phyloP scores from a whole-genome alignment of 2,797 vertebrate genomes.

The Hirundo rustica region DNA sequence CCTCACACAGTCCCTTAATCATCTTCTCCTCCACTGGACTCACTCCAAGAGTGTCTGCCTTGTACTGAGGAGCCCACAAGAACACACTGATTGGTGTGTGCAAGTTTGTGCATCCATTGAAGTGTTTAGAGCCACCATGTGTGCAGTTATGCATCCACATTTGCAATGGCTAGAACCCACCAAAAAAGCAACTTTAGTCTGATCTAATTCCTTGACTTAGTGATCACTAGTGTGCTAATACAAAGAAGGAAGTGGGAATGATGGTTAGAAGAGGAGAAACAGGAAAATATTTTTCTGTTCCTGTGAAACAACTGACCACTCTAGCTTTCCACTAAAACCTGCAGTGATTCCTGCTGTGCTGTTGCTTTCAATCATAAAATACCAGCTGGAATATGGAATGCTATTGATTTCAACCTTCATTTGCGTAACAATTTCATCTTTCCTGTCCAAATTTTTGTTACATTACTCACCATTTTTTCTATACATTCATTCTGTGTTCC shows the following conservation, averaged over 20 bases:
- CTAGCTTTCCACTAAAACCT: background rate
- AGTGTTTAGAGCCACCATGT: background rate
- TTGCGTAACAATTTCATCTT: background rate
- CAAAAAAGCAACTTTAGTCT: background rate
- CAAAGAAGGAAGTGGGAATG: background rate
- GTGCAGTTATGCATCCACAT: background rate
- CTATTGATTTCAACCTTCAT: background rate
- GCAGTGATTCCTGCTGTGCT: background rate
- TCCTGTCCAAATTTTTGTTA: background rate
- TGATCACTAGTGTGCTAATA: background rate
- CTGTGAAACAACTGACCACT: background rate
- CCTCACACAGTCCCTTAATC: background rate
- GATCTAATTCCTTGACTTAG: background rate
- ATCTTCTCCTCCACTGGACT: background rate
- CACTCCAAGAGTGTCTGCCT: background rate
- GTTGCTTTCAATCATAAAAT: background rate
- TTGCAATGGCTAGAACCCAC: background rate
- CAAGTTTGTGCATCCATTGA: background rate
- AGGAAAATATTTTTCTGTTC: background rate
- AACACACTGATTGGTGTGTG: background rate
- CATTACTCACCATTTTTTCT: background rate
- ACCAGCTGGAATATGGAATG: background rate
- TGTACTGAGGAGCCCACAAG: background rate
- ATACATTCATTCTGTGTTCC: background rate
- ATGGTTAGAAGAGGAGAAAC: background rate